Conservation (phyloP, 1,140 invertebrate species). For the Lucilia sericata region DNA sequence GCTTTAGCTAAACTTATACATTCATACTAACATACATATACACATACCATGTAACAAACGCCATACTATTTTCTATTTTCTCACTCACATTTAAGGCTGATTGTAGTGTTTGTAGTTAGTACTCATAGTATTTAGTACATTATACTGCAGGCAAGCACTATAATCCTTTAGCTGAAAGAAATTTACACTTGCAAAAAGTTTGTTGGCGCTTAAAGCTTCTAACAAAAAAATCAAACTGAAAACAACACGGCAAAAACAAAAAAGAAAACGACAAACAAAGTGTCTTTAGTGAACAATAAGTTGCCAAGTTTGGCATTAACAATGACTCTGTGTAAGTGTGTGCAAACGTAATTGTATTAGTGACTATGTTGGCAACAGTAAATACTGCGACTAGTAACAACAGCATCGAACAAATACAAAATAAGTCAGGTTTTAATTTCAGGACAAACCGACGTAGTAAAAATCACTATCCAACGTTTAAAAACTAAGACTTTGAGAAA, state of each 20-base stretch:
- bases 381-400: not conserved
- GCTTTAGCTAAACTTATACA: not conserved
- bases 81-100: not conserved
- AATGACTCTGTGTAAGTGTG: constrained; percentile 20
- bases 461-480: not conserved
- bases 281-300: constrained; percentile 40
- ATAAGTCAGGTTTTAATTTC: not conserved
- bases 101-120: not conserved
- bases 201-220: constrained; percentile 37
- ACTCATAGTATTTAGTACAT: constrained; percentile 29
- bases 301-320: constrained; percentile 44
- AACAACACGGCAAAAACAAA: not conserved
- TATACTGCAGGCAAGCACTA: constrained; percentile 40
- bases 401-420: constrained; percentile 4
- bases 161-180: constrained; percentile 43
- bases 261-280: constrained; percentile 10
- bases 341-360: not conserved
- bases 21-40: not conserved
- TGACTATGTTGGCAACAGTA: constrained; percentile 12
- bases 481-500: no score
- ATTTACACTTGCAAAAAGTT: constrained; percentile 41
- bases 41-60: not conserved
- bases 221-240: constrained; percentile 11
- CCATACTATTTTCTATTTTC: not conserved
- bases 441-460: not conserved